Evolutionary conservation across 1,140 invertebrate species (phyloP).

Genomic region (Drosophila ogumai): DNA sequence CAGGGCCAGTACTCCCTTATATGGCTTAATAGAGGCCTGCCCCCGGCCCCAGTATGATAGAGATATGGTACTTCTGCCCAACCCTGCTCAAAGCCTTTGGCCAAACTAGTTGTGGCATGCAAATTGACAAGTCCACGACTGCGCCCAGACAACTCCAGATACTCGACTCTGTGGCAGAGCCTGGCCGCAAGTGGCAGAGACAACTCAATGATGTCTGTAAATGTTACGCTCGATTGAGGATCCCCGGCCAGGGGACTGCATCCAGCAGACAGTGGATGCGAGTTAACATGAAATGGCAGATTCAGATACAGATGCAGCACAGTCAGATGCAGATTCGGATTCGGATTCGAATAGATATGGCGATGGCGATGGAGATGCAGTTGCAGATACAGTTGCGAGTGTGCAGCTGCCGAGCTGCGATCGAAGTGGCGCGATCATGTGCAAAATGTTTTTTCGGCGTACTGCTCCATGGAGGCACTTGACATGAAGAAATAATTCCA

Average conservation of each 20-base stretch:
- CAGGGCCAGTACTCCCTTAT: background rate
- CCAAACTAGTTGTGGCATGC: constrained; percentile 50
- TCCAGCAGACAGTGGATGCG: constrained; percentile 26
- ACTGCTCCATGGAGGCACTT: constrained; percentile 65
- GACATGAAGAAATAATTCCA: constrained; percentile 81
- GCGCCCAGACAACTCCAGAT: constrained; percentile 38
- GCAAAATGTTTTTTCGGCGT: constrained; percentile 48
- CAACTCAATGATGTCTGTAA: constrained; percentile 65
- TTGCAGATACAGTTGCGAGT: constrained; percentile 45
- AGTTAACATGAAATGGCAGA: constrained; percentile 51
- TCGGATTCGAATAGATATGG: constrained; percentile 29
- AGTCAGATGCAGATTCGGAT: constrained; percentile 27
- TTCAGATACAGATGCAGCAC: constrained; percentile 42
- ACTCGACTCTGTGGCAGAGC: constrained; percentile 32
- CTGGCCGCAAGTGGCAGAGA: constrained; percentile 55
- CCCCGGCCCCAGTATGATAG: background rate
- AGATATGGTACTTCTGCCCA: constrained; percentile 22
- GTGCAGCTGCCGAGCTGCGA: constrained; percentile 41
- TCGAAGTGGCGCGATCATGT: constrained; percentile 63
- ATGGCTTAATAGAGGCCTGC: constrained; percentile 1
- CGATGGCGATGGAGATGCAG: constrained; percentile 39
- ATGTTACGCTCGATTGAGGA: constrained; percentile 69
- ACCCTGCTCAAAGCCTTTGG: constrained; percentile 10
- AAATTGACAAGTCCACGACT: constrained; percentile 39
- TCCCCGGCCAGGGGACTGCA: constrained; percentile 35